phyloP scores from a whole-genome alignment of 2,888 invertebrate genomes.

The Xanthorhoe spadicearia region DNA sequence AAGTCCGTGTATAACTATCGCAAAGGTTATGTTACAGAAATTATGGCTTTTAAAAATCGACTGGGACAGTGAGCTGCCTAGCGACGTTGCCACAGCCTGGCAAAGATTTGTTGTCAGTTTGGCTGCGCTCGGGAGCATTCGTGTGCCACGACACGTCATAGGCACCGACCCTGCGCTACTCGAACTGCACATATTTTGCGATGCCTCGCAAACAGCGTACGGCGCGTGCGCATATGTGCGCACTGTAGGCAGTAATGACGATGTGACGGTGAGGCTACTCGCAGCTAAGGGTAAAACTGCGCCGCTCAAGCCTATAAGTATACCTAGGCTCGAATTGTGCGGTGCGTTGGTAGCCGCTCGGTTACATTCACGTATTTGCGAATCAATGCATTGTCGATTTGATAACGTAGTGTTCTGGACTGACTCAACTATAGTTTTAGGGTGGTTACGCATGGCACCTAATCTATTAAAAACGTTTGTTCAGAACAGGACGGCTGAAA shows the following conservation, averaged over 20 bases:
- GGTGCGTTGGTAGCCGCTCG: neutral
- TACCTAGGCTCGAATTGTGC: neutral
- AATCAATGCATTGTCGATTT: neutral
- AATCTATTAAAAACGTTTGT: neutral
- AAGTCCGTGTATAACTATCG: too few relatives aligned
- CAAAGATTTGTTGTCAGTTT: constrained; percentile 8
- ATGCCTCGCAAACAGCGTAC: constrained; percentile 10
- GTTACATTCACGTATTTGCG: neutral
- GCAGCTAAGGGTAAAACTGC: neutral
- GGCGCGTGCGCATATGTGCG: constrained; percentile 5
- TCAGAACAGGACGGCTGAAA: neutral
- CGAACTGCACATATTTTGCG: neutral
- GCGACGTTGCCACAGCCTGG: constrained; percentile 12
- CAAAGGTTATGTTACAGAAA: too few relatives aligned
- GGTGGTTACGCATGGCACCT: neutral
- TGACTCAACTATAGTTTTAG: neutral
- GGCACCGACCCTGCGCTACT: neutral
- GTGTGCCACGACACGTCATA: constrained; percentile 8
- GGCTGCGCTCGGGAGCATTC: constrained; percentile 10
- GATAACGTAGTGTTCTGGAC: neutral
- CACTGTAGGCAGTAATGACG: too few relatives aligned
- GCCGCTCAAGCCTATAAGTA: neutral
- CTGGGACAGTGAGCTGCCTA: constrained; percentile 28
- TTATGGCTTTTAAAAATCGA: constrained; percentile 1
- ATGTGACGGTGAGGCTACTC: too few relatives aligned